Evolutionary conservation across 1,140 invertebrate species (phyloP).

Genomic region (Triops longicaudatus): DNA sequence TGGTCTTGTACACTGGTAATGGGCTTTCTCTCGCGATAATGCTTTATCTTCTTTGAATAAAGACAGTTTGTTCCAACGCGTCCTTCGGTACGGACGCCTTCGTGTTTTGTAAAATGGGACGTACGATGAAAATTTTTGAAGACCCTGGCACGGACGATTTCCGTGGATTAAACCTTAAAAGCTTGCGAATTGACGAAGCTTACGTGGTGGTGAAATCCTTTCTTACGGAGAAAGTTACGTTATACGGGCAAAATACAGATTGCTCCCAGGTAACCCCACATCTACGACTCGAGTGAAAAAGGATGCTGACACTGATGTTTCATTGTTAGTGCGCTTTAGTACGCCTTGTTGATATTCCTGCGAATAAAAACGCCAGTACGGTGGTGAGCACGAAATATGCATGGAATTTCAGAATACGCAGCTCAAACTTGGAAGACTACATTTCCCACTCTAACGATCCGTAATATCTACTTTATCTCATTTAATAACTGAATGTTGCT

Average conservation of each 20-base stretch:
- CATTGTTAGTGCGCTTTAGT: constrained; percentile 22
- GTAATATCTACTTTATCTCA: constrained; percentile 18
- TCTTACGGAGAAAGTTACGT: constrained; percentile 22
- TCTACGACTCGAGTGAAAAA: not conserved
- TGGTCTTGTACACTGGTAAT: not conserved
- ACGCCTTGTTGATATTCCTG: constrained; percentile 16
- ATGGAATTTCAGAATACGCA: constrained; percentile 21
- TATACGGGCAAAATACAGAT: constrained; percentile 34
- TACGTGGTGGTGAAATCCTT: constrained; percentile 34
- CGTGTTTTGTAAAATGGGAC: not conserved
- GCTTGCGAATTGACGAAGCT: constrained; percentile 36
- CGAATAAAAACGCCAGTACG: constrained; percentile 16
- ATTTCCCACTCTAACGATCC: not conserved
- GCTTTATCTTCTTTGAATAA: not conserved
- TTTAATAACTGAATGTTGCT: not conserved
- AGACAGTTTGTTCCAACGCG: not conserved
- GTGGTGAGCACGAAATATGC: constrained; percentile 26
- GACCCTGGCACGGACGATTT: constrained; percentile 34
- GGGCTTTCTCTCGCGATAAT: not conserved
- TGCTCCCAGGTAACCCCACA: constrained; percentile 34
- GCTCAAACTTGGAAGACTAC: not conserved
- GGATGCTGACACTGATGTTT: not conserved
- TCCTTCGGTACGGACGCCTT: not conserved
- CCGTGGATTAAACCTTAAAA: constrained; percentile 33
- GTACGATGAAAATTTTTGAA: constrained; percentile 32